These are phyloP conservation scores for Psococerastis gibbosa DNA, from an alignment of 2,888 invertebrate species.

Conservation along the genomic window DNA sequence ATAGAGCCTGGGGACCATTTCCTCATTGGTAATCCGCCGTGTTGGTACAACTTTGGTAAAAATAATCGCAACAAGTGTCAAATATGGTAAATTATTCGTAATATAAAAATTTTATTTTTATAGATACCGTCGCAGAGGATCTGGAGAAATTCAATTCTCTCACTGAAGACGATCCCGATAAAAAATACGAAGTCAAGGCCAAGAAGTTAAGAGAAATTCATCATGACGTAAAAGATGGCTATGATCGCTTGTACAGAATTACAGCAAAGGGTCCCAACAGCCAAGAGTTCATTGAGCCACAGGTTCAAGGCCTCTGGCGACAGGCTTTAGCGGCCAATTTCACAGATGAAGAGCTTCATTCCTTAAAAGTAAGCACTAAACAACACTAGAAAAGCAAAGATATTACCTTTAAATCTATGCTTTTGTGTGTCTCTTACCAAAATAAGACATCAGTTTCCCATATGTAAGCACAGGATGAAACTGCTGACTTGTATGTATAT, in stretches of 20 bases:
- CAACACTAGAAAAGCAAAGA: too few relatives aligned
- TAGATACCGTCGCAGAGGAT: conserved; percentile 33
- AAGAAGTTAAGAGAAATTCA: conserved; percentile 49
- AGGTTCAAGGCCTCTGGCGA: conserved; percentile 77
- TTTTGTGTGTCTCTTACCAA: too few relatives aligned
- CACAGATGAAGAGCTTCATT: conserved; percentile 58
- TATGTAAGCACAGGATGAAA: too few relatives aligned
- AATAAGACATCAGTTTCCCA: too few relatives aligned
- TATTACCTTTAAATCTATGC: too few relatives aligned
- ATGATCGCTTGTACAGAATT: conserved; percentile 52
- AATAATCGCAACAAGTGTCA: too few relatives aligned
- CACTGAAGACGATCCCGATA: conserved; percentile 34
- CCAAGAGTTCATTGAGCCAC: conserved; percentile 76
- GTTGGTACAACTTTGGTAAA: too few relatives aligned
- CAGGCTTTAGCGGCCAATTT: conserved; percentile 65
- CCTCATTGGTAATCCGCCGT: conserved; percentile 1
- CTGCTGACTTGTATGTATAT: too few relatives aligned
- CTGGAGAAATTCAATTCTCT: conserved; percentile 53
- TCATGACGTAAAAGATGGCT: conserved; percentile 53
- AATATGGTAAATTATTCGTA: too few relatives aligned
- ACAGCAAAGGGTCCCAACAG: conserved; percentile 60
- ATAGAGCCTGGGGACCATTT: conserved; percentile 26
- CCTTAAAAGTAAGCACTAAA: conserved; percentile 70
- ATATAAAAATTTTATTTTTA: conserved; percentile 14
- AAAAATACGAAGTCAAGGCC: conserved; percentile 44